These are phyloP conservation scores for Rhinopomastus cyanomelas DNA, from an alignment of 2,113 vertebrate genomes.

Conservation along the genomic window DNA sequence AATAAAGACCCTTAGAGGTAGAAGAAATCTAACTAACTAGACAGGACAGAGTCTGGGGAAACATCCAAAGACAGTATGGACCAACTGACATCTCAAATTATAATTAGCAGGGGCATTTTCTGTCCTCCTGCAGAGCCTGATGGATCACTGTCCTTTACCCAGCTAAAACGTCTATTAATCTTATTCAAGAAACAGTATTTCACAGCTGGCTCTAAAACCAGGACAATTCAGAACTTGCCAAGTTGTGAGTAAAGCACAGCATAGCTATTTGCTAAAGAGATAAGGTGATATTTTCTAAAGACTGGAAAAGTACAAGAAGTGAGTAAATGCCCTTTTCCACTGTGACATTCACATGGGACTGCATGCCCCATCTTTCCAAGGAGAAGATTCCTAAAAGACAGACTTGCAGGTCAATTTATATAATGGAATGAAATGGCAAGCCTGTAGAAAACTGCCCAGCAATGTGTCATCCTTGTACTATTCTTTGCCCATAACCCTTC, in stretches of 20 bases:
- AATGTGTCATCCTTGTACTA: not conserved
- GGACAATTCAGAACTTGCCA: not conserved
- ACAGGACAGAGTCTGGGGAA: not conserved
- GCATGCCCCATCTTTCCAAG: not conserved
- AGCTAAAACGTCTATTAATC: conserved; percentile 16
- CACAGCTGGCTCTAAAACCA: conserved; percentile 1
- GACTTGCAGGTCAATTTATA: not conserved
- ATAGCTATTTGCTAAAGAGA: not conserved
- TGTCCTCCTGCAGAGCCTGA: conserved; percentile 19
- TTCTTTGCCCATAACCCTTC: not conserved
- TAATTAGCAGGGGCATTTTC: conserved; percentile 14
- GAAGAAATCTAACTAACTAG: conserved; percentile 1
- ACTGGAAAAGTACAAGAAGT: not conserved
- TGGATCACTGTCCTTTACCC: not conserved
- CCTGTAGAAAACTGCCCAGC: not conserved
- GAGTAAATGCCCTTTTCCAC: not conserved
- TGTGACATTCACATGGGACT: not conserved
- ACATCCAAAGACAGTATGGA: conserved; percentile 1
- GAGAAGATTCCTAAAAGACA: not conserved
- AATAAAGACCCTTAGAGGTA: conserved; percentile 32
- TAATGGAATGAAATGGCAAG: not conserved
- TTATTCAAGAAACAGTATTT: not conserved
- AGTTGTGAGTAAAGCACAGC: not conserved
- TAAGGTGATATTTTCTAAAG: not conserved
- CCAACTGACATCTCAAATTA: conserved; percentile 23